A percentile compares a stretch with the other conserved stretches of the same genome.
phyloP scores from a whole-genome alignment of 2,888 invertebrate species.

The Meteorus cinctellus region DNA sequence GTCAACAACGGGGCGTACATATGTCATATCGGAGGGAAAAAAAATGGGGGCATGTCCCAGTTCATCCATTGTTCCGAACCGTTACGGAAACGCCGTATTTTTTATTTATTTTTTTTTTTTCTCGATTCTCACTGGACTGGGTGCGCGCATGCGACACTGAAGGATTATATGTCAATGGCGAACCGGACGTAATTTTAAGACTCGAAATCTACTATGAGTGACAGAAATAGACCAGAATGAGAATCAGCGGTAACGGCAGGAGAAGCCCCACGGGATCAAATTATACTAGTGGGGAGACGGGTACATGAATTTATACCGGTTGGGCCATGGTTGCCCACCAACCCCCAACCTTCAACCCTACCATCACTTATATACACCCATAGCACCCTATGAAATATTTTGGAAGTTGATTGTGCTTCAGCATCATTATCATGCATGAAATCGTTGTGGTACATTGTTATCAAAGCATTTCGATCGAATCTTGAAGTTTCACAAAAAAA shows the following conservation, averaged over 20 bases:
- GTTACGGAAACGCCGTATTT: slow-evolving; percentile 53
- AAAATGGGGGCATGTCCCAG: slow-evolving; percentile 4
- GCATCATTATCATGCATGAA: not conserved
- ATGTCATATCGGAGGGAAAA: slow-evolving; percentile 25
- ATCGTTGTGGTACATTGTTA: not conserved
- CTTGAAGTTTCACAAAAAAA: too few species aligned
- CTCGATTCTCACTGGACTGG: slow-evolving; percentile 28
- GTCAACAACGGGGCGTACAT: slow-evolving; percentile 41
- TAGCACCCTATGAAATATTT: not conserved
- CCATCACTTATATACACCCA: not conserved
- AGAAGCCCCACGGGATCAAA: slow-evolving; percentile 15
- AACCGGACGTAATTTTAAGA: slow-evolving; percentile 55
- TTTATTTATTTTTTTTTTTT: slow-evolving; percentile 54
- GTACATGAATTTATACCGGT: slow-evolving; percentile 33
- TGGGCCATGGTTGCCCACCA: not conserved
- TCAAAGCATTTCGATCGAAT: not conserved
- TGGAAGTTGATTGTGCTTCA: not conserved
- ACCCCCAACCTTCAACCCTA: not conserved
- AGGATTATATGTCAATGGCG: slow-evolving; percentile 53
- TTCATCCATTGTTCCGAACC: slow-evolving; percentile 47
- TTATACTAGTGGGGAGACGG: slow-evolving; percentile 27
- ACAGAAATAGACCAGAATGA: slow-evolving; percentile 21
- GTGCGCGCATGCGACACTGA: slow-evolving; percentile 43
- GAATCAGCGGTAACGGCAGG: not conserved
- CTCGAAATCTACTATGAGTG: slow-evolving; percentile 39